phyloP scores from a whole-genome alignment of 2,888 invertebrate genomes.

The Autographa pulchrina region DNA sequence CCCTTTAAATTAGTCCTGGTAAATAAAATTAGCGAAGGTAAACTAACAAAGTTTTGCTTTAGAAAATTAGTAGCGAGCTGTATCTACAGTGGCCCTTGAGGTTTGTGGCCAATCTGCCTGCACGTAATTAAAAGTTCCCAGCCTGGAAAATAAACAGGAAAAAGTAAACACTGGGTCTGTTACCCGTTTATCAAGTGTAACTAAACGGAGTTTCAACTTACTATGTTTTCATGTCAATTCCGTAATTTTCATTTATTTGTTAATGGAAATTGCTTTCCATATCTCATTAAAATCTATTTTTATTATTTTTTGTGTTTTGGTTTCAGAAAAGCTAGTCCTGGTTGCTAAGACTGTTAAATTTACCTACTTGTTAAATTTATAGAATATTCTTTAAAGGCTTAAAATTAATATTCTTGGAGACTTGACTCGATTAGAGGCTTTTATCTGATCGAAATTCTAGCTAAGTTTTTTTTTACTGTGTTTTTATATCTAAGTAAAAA shows the following conservation, averaged over 20 bases:
- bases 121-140: conserved; percentile 39
- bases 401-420: no score
- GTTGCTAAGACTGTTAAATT: no score
- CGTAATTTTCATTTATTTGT: not conserved
- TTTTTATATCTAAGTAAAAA: no score
- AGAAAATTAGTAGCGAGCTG: conserved; percentile 22
- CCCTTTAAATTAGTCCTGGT: conserved; percentile 15
- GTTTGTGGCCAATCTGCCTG: conserved; percentile 17
- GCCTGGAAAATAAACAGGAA: conserved; percentile 28
- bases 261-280: not conserved
- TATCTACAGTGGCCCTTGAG: conserved; percentile 5
- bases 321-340: no score
- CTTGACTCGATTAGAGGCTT: no score
- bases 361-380: no score
- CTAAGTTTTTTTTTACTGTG: no score
- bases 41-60: conserved; percentile 33
- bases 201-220: not conserved
- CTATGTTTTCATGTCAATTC: not conserved
- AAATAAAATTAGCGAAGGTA: conserved; percentile 16
- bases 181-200: conserved; percentile 8
- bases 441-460: no score
- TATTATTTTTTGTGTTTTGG: no score
- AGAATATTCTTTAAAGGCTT: no score
- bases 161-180: conserved; percentile 32
- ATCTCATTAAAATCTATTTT: not conserved